Base-by-base conservation (phyloP, 2,888 invertebrate species). In the Amphipoea lucens region DNA sequence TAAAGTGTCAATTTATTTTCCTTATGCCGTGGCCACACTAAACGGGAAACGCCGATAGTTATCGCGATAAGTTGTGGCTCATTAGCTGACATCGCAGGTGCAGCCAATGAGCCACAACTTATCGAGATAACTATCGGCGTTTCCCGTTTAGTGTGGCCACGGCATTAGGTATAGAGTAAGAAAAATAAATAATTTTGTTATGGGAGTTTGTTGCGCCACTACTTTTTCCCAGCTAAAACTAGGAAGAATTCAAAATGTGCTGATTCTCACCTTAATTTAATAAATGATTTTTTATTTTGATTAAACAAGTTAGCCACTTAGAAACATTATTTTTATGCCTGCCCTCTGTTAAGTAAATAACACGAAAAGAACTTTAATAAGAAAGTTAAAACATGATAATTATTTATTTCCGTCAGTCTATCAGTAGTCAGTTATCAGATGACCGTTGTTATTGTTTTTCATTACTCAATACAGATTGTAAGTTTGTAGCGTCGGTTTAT, bases 401-500 rank as follows among this genome's bases (percentile, higher is more conserved):
- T 57, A 54, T 69, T 67, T 75, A 65, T 72, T 79, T 84, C 80
- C 51, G 71, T 29, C 51, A 68, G 57, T 81, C 54, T n/a, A 81
- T 80, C 51, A 71, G n/a, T n/a, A n/a, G n/a, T n/a, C n/a, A n/a
- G n/a, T n/a, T n/a, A 74, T 69, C 62, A 70, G 40, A 73, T 57
- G 36, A 67, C 62, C 23, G 36, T 4, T 70, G 76, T 79, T 86
- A 74, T 76, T 86, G 57, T 78, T 86, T 84, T 86, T 71, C 54
- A 66, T 75, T 78, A 71, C 14, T 71, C 20, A 62, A 78, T 57
- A 57, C 48, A 29, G 73, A 74, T 82, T 67, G 63, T 78, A 17
- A 20, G 66, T 57, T 66, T 48, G n/a, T 51, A 57, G 51, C 20
- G 65, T 76, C 42, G 17, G 29, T 72, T 51, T 29, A 45, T 68